Percentiles rank a stretch among this genome's conserved stretches.
These are phyloP conservation scores for Corythornis leucogaster DNA, from an alignment of 2,797 vertebrate species.

Conservation along the genomic window DNA sequence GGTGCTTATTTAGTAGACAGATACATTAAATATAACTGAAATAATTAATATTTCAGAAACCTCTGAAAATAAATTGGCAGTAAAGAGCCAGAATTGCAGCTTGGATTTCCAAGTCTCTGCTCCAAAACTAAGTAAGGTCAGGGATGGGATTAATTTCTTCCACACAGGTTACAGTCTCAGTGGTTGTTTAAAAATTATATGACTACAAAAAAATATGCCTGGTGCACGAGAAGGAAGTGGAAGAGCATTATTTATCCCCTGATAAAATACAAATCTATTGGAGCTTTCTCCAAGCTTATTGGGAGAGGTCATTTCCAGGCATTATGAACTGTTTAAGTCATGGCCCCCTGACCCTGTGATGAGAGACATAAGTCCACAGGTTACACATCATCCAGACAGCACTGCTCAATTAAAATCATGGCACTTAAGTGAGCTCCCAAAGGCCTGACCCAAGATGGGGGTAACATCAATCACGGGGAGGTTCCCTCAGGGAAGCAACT, in stretches of 20 bases:
- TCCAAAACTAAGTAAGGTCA: not conserved
- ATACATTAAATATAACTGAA: not conserved
- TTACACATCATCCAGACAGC: not conserved
- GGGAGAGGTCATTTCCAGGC: not conserved
- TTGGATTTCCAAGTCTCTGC: not conserved
- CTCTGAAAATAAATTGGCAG: not conserved
- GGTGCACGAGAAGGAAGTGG: not conserved
- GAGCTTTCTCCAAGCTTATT: not conserved
- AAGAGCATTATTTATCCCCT: not conserved
- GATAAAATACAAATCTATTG: not conserved
- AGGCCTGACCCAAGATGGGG: too few relatives aligned
- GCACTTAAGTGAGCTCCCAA: not conserved
- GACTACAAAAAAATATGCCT: not conserved
- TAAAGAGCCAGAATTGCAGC: not conserved
- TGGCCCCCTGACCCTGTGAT: rapidly evolving
- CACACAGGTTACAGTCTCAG: not conserved
- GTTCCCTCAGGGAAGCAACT: not conserved
- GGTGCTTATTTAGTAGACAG: not conserved
- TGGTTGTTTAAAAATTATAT: not conserved
- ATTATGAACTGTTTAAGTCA: not conserved
- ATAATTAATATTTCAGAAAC: conserved; percentile 31
- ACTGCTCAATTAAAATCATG: not conserved
- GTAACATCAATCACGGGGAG: not conserved
- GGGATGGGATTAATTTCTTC: not conserved
- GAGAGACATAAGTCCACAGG: not conserved